Percentiles rank a stretch among this genome's conserved stretches.
These are phyloP conservation scores for Hystrix cristata DNA, from an alignment of 2,113 vertebrate species.

Conservation along the genomic window DNA sequence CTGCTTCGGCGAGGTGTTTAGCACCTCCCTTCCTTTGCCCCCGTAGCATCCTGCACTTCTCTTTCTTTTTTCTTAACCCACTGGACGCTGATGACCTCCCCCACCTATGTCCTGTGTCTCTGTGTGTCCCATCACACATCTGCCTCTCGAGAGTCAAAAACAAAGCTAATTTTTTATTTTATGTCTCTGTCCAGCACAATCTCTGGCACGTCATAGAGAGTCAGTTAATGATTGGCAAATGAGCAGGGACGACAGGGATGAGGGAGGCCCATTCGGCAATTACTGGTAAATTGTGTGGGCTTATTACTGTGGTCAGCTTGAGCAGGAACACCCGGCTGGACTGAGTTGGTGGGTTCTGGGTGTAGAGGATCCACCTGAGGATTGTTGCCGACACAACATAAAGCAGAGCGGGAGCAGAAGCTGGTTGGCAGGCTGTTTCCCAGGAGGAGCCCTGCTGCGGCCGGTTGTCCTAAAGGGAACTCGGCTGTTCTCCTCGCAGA, in stretches of 20 bases:
- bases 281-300: neutral
- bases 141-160: neutral
- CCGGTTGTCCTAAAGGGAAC: no score
- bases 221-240: constrained; percentile 2
- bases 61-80: neutral
- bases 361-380: no score
- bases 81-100: neutral
- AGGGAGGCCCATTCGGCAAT: neutral
- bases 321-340: no score
- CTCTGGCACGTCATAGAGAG: neutral
- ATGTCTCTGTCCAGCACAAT: neutral
- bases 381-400: no score
- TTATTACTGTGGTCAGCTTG: no score
- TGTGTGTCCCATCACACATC: neutral
- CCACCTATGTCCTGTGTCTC: neutral
- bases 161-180: neutral
- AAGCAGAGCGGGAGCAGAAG: no score
- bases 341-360: no score
- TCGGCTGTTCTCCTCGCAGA: no score
- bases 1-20: neutral
- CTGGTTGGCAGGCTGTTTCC: no score
- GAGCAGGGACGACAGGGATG: neutral
- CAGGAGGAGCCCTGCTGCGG: no score
- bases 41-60: fast-evolving
- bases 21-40: neutral